These are phyloP conservation scores for Dasypolia templi DNA, from an alignment of 2,888 invertebrate genomes.

Conservation along the genomic window DNA sequence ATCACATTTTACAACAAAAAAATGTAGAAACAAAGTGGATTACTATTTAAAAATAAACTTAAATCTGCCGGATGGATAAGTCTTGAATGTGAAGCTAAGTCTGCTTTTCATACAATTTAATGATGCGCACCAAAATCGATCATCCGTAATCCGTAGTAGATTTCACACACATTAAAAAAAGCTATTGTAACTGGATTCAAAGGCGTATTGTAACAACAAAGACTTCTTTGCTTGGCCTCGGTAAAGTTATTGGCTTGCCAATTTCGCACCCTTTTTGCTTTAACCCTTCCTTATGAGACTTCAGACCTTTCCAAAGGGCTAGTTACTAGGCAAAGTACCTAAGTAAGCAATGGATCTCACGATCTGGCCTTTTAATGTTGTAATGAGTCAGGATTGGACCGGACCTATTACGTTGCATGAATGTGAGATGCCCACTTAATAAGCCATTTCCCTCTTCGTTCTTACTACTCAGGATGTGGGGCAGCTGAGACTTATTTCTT, in stretches of 20 bases:
- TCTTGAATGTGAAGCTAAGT: not conserved
- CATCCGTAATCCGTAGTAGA: slow-evolving; percentile 2
- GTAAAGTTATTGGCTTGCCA: slow-evolving; percentile 31
- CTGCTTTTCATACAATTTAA: slow-evolving; percentile 2
- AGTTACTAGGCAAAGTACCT: not conserved
- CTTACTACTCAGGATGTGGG: slow-evolving; percentile 22
- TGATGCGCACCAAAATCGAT: slow-evolving; percentile 4
- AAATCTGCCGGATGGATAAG: not conserved
- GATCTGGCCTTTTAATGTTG: slow-evolving; percentile 5
- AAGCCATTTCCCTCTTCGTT: slow-evolving; percentile 37
- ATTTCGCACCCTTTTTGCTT: slow-evolving; percentile 39
- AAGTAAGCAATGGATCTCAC: slow-evolving; percentile 4
- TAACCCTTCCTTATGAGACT: slow-evolving; percentile 1
- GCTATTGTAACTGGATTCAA: slow-evolving; percentile 35
- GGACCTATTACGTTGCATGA: slow-evolving; percentile 8
- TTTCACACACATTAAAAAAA: no score
- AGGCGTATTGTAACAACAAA: slow-evolving; percentile 12
- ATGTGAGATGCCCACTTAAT: slow-evolving; percentile 38
- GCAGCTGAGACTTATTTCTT: slow-evolving; percentile 29
- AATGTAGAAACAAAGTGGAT: not conserved
- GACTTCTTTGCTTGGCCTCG: slow-evolving; percentile 7
- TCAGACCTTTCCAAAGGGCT: slow-evolving; percentile 27
- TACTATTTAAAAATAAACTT: not conserved
- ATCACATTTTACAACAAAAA: slow-evolving; percentile 16
- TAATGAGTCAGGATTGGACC: slow-evolving; percentile 22